Evolutionary conservation across 1,140 invertebrate genomes (phyloP).

Genomic region (Micrasema longulum): DNA sequence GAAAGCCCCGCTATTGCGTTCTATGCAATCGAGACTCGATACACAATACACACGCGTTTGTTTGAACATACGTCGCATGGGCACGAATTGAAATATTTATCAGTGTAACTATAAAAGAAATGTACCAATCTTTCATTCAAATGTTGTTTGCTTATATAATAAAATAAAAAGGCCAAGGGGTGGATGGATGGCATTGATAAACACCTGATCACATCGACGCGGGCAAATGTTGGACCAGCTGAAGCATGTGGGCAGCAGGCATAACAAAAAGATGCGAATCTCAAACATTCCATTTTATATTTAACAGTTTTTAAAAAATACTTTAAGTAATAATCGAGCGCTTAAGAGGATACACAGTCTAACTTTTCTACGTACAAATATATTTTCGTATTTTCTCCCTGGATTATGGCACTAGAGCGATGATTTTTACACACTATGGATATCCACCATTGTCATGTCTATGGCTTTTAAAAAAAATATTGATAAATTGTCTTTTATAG

Average conservation of each 20-base stretch:
- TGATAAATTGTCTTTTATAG: too few relatives aligned
- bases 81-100: constrained; percentile 21
- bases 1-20: constrained; percentile 2
- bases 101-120: constrained; percentile 27
- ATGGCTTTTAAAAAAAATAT: too few relatives aligned
- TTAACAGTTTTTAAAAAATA: too few relatives aligned
- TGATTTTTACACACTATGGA: too few relatives aligned
- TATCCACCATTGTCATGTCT: too few relatives aligned
- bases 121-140: constrained; percentile 29
- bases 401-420: too few relatives aligned
- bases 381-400: too few relatives aligned
- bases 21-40: neutral
- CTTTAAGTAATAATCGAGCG: too few relatives aligned
- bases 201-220: constrained; percentile 25
- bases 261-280: too few relatives aligned
- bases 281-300: too few relatives aligned
- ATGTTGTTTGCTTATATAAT: constrained; percentile 17
- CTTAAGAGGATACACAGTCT: too few relatives aligned
- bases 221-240: constrained; percentile 13
- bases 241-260: neutral
- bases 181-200: constrained; percentile 11
- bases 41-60: neutral
- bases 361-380: too few relatives aligned
- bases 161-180: constrained; percentile 18
- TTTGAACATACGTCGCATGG: constrained; percentile 2